Percentiles rank a stretch among this genome's conserved stretches.
These are phyloP conservation scores for Hylaeus anthracinus DNA, from an alignment of 1,140 invertebrate species.

Conservation along the genomic window DNA sequence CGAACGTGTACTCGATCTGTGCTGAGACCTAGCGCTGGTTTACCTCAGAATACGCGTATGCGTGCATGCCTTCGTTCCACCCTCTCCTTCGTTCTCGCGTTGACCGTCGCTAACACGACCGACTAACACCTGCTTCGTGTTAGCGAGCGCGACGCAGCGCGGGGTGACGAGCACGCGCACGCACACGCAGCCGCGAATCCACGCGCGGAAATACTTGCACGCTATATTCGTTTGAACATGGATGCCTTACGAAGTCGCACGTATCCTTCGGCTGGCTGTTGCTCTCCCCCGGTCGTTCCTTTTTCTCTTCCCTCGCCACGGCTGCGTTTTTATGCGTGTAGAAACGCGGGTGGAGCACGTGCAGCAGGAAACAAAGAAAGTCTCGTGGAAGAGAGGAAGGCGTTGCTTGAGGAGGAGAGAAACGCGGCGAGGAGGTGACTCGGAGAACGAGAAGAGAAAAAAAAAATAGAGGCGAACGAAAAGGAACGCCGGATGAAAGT, in stretches of 20 bases:
- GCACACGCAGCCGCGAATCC: constrained; percentile 22
- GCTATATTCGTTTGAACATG: constrained; percentile 64
- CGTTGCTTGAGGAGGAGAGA: constrained; percentile 29
- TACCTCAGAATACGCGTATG: constrained; percentile 37
- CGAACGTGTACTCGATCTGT: no score
- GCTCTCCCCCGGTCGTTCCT: neutral
- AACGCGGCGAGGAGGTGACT: constrained; percentile 33
- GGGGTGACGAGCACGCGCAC: constrained; percentile 26
- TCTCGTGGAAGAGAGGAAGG: constrained; percentile 46
- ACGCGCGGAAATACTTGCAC: constrained; percentile 31
- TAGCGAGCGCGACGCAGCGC: constrained; percentile 41
- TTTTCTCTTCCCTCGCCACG: neutral
- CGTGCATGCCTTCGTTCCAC: constrained; percentile 23
- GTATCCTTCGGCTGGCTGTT: constrained; percentile 49
- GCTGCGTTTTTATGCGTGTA: constrained; percentile 17
- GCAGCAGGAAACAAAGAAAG: constrained; percentile 65
- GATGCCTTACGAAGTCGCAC: constrained; percentile 61
- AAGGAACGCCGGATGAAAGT: constrained; percentile 45
- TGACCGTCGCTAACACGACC: constrained; percentile 55
- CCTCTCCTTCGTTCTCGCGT: constrained; percentile 22
- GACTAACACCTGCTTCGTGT: constrained; percentile 60
- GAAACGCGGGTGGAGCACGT: constrained; percentile 63
- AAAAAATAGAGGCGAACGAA: constrained; percentile 32
- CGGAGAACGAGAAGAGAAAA: constrained; percentile 28
- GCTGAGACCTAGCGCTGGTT: no score